A percentile compares a stretch with the other conserved stretches of the same genome.
Conservation (phyloP, 2,797 vertebrate species). For the Mormyrus hasselquistii region DNA sequence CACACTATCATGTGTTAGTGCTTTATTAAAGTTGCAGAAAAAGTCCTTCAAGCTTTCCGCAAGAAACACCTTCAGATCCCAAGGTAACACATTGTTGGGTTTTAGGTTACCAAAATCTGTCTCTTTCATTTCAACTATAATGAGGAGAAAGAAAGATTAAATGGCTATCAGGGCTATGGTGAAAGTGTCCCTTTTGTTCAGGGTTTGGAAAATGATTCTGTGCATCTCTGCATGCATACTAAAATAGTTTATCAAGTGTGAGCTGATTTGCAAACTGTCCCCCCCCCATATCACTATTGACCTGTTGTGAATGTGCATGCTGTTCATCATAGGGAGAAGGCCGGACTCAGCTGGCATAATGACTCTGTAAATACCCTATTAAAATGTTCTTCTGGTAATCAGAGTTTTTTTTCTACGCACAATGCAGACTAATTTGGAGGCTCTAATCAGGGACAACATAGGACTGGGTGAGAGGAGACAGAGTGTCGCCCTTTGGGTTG, state of each 20-base stretch:
- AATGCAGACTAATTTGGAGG: constrained; percentile 22
- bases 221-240: constrained; percentile 18
- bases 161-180: neutral
- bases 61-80: neutral
- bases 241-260: constrained; percentile 18
- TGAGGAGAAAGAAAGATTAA: neutral
- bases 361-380: constrained; percentile 23
- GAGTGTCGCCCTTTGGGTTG: neutral
- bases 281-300: constrained; percentile 13
- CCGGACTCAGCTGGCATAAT: constrained; percentile 15
- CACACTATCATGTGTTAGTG: neutral
- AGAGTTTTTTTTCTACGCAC: constrained; percentile 2
- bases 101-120: neutral
- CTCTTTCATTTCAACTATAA: neutral
- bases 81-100: neutral
- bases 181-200: neutral
- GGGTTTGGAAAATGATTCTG: constrained; percentile 17
- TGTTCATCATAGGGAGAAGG: constrained; percentile 19
- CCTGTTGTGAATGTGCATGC: constrained; percentile 19
- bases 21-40: neutral
- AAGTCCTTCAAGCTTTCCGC: neutral
- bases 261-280: constrained; percentile 23
- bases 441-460: constrained; percentile 7
- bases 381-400: constrained; percentile 21
- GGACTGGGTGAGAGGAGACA: neutral